These are phyloP conservation scores for Halichoerus grypus DNA, from an alignment of 2,113 vertebrate species.

Conservation along the genomic window DNA sequence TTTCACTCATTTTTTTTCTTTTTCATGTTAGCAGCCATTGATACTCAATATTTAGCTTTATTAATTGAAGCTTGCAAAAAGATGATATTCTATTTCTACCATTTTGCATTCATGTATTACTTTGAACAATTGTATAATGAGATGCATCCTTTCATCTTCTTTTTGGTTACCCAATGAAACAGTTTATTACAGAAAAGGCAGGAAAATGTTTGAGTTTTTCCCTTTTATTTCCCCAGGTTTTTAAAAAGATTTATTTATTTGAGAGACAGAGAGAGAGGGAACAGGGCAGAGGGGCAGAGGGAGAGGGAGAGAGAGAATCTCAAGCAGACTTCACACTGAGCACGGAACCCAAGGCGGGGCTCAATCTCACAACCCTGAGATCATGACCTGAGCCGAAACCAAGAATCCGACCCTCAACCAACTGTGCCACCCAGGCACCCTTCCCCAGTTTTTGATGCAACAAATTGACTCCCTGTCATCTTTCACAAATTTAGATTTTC, in stretches of 20 bases:
- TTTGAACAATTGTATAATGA: not conserved
- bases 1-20: not conserved
- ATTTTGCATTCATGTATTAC: not conserved
- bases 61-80: not conserved
- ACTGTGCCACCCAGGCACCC: not conserved
- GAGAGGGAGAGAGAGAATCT: not conserved
- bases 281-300: not conserved
- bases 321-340: not conserved
- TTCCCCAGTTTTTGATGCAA: not conserved
- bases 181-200: not conserved
- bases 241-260: no score
- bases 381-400: not conserved
- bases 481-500: not conserved
- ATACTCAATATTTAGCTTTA: not conserved
- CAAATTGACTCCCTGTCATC: not conserved
- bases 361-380: not conserved
- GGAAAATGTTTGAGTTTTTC: not conserved
- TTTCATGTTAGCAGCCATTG: not conserved
- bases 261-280: no score
- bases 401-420: not conserved
- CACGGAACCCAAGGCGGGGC: accelerated
- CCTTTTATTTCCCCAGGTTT: not conserved
- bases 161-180: not conserved
- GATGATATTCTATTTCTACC: not conserved
- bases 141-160: not conserved